These are phyloP conservation scores for Spodoptera frugiperda DNA, from an alignment of 1,140 invertebrate species.

Conservation along the genomic window DNA sequence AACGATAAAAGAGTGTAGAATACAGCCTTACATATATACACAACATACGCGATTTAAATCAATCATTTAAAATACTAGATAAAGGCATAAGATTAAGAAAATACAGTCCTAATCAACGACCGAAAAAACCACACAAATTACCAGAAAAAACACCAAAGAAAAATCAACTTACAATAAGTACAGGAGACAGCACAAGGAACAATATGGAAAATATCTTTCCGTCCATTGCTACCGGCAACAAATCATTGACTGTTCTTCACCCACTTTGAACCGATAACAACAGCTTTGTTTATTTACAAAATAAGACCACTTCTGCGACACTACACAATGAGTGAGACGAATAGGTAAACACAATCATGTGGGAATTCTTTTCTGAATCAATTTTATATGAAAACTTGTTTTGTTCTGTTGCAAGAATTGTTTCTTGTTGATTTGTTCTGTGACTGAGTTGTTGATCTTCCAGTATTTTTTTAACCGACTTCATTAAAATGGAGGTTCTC, in stretches of 20 bases:
- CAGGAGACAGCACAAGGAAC: constrained; percentile 59
- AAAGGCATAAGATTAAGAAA: too few relatives aligned
- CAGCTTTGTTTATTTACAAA: constrained; percentile 55
- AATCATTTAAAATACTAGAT: too few relatives aligned
- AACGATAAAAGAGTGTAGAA: too few relatives aligned
- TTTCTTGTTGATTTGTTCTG: background rate
- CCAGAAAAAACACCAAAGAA: background rate
- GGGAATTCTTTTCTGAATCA: constrained; percentile 33
- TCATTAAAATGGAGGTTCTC: too few relatives aligned
- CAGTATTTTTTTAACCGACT: too few relatives aligned
- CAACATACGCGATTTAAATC: too few relatives aligned
- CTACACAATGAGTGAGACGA: constrained; percentile 30
- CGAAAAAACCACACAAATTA: background rate
- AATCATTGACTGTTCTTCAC: constrained; percentile 52
- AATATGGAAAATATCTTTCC: constrained; percentile 58
- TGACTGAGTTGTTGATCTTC: background rate
- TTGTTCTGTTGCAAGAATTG: background rate
- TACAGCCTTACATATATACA: too few relatives aligned
- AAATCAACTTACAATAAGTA: constrained; percentile 61
- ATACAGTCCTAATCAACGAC: too few relatives aligned
- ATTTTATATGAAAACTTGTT: background rate
- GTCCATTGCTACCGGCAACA: constrained; percentile 62
- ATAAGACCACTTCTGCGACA: constrained; percentile 31
- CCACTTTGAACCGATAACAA: constrained; percentile 42
- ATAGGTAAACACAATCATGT: constrained; percentile 24